phyloP scores from a whole-genome alignment of 2,888 invertebrate species.

The Eurytoma californica region DNA sequence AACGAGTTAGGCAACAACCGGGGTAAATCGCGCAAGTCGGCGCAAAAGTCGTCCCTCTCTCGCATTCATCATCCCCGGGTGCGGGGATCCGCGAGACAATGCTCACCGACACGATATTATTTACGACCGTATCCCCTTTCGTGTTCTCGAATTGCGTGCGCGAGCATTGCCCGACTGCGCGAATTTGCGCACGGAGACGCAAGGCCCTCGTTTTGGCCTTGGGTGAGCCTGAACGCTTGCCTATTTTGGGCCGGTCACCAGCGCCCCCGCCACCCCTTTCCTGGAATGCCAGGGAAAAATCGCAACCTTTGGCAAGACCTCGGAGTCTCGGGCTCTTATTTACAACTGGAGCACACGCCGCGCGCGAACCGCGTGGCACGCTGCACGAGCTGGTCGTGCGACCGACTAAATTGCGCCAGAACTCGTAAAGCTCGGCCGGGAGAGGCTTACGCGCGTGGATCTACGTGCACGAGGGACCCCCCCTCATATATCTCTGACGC shows the following conservation, averaged over 20 bases:
- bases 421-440: slow-evolving; percentile 10
- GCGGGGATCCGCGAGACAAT: slow-evolving; percentile 25
- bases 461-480: slow-evolving; percentile 2
- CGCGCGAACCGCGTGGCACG: slow-evolving; percentile 23
- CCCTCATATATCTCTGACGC: slow-evolving; percentile 67
- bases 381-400: slow-evolving; percentile 40
- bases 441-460: background rate
- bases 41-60: slow-evolving; percentile 15
- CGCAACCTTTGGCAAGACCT: slow-evolving; percentile 63
- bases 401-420: slow-evolving; percentile 2
- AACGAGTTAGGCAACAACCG: slow-evolving; percentile 50
- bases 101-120: slow-evolving; percentile 37
- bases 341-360: slow-evolving; percentile 71
- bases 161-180: slow-evolving; percentile 1
- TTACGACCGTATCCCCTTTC: slow-evolving; percentile 33
- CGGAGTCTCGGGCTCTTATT: slow-evolving; percentile 63
- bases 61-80: slow-evolving; percentile 46
- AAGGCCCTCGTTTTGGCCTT: slow-evolving; percentile 45
- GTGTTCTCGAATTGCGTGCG: slow-evolving; percentile 22
- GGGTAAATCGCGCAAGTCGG: slow-evolving; percentile 37
- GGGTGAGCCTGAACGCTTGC: background rate
- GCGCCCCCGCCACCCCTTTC: slow-evolving; percentile 51
- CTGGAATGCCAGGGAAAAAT: slow-evolving; percentile 59
- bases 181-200: slow-evolving; percentile 14
- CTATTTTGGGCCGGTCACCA: background rate